These are phyloP conservation scores for Catharus fuscescens DNA, from an alignment of 2,113 vertebrate species.

Conservation along the genomic window DNA sequence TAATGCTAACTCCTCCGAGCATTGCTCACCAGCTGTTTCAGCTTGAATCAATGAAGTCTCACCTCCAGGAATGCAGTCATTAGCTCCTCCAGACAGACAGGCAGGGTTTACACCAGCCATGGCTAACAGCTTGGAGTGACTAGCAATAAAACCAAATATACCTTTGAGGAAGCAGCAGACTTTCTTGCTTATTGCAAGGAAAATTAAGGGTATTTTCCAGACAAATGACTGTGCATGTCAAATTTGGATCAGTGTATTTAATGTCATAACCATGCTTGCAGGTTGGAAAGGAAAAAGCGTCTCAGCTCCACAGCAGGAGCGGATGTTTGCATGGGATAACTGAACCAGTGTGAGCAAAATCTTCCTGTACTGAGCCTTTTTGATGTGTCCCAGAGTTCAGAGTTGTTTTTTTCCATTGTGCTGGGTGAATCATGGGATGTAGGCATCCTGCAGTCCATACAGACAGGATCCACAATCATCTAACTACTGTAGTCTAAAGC, in stretches of 20 bases:
- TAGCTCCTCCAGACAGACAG: background rate
- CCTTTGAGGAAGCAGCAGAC: background rate
- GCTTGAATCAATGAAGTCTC: background rate
- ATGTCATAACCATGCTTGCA: background rate
- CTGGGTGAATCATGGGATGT: background rate
- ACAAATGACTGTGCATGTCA: background rate
- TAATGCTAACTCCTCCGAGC: background rate
- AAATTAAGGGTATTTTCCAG: background rate
- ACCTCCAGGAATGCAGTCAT: background rate
- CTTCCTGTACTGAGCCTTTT: background rate
- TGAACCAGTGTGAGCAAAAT: background rate
- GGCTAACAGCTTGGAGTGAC: background rate
- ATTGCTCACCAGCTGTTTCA: background rate
- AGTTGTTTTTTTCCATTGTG: background rate
- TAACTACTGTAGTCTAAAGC: background rate
- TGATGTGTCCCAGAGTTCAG: background rate
- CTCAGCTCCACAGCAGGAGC: background rate
- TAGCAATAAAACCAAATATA: background rate
- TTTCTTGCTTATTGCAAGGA: background rate
- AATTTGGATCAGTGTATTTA: background rate
- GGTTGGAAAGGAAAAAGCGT: background rate
- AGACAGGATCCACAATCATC: background rate
- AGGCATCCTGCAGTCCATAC: background rate
- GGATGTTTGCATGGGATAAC: background rate
- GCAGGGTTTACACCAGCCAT: background rate